phyloP scores from a whole-genome alignment of 2,797 vertebrate genomes.

The Sebastes matsubarae region DNA sequence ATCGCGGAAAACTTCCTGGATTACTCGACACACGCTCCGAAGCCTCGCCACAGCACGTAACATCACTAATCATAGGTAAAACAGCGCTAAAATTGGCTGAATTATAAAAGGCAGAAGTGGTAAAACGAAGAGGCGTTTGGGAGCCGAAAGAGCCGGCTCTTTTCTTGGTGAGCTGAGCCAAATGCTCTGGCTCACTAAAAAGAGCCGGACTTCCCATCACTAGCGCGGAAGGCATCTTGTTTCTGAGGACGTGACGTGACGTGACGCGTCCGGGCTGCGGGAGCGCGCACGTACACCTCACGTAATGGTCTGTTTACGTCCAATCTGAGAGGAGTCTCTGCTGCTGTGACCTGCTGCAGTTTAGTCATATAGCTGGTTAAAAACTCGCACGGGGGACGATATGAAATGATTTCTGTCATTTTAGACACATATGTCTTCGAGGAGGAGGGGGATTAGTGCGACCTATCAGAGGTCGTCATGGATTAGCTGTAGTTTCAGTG shows the following conservation, averaged over 20 bases:
- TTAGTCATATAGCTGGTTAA: conserved; percentile 31
- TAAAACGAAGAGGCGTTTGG: no score
- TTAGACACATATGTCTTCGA: background rate
- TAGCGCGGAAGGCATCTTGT: conserved; percentile 61
- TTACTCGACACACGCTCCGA: no score
- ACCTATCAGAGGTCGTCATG: conserved; percentile 51
- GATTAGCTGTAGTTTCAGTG: conserved; percentile 48
- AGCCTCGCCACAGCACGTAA: no score
- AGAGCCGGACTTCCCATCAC: no score
- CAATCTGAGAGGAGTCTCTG: conserved; percentile 34
- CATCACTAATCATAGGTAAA: no score
- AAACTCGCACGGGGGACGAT: conserved; percentile 12
- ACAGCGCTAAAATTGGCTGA: no score
- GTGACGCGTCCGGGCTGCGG: background rate
- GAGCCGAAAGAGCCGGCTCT: no score
- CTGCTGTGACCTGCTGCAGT: conserved; percentile 55
- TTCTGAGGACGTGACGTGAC: conserved; percentile 19
- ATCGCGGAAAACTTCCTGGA: no score
- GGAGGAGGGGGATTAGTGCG: conserved; percentile 5
- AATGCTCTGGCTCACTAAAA: no score
- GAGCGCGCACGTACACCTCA: conserved; percentile 43
- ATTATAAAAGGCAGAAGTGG: no score
- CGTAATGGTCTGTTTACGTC: conserved; percentile 69
- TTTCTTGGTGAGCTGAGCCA: no score
- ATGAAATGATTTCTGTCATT: conserved; percentile 19